Percentiles rank a stretch among this genome's conserved stretches.
Conservation (phyloP, 2,797 vertebrate species). For the Benthosema pterotum region DNA sequence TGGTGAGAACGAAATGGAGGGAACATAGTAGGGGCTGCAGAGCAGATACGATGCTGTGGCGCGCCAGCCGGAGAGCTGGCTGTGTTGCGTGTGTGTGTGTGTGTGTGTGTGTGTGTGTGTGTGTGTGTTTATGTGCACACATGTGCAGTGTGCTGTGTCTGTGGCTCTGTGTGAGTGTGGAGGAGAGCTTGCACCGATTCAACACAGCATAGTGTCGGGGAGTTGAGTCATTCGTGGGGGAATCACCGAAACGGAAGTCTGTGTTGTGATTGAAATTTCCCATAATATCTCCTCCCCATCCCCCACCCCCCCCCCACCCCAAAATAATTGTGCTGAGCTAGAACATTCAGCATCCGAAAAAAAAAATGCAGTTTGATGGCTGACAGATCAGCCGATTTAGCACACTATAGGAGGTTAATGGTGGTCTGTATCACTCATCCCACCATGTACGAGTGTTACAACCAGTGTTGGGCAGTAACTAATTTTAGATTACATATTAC, state of each 20-base stretch:
- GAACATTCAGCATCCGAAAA: constrained; percentile 34
- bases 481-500: no score
- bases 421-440: constrained; percentile 4
- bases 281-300: constrained; percentile 53
- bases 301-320: no score
- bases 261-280: constrained; percentile 53
- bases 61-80: constrained; percentile 11
- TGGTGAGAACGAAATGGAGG: constrained; percentile 49
- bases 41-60: constrained; percentile 43
- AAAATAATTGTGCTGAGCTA: constrained; percentile 58
- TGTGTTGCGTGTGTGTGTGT: constrained; percentile 14
- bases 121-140: constrained; percentile 18
- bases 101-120: constrained; percentile 16
- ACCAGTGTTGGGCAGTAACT: no score
- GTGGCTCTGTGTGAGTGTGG: constrained; percentile 16
- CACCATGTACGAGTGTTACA: constrained; percentile 18
- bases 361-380: constrained; percentile 59
- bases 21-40: constrained; percentile 52
- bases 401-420: constrained; percentile 24
- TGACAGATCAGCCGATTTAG: constrained; percentile 61
- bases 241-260: constrained; percentile 59
- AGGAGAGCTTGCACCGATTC: constrained; percentile 34
- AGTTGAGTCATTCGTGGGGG: constrained; percentile 68
- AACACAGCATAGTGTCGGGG: constrained; percentile 53
- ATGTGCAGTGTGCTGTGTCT: background rate